phyloP scores from a whole-genome alignment of 2,797 vertebrate genomes.

The Squalus acanthias region DNA sequence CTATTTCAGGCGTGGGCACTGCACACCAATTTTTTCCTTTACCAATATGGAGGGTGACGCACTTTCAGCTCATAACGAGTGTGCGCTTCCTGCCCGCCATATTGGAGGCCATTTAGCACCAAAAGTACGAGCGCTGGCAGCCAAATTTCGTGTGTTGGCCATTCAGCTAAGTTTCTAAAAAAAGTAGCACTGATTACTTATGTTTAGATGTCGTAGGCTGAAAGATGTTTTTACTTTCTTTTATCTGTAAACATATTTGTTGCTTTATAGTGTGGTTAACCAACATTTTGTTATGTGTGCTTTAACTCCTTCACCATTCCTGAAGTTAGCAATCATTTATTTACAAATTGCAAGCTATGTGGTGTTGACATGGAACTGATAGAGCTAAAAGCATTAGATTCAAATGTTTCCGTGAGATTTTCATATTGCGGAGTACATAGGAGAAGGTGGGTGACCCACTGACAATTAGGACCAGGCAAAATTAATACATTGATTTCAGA shows the following conservation, averaged over 20 bases:
- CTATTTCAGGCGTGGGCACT: background rate
- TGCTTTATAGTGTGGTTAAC: background rate
- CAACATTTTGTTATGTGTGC: background rate
- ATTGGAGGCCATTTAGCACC: background rate
- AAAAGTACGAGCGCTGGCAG: background rate
- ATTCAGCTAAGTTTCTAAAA: background rate
- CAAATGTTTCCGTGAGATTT: background rate
- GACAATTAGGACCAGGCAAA: background rate
- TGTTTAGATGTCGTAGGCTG: background rate
- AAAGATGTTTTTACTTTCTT: background rate
- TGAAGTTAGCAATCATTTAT: background rate
- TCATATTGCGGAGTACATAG: background rate
- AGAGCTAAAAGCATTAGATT: background rate
- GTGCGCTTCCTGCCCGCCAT: background rate
- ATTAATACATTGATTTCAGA: too few relatives aligned
- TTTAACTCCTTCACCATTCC: background rate
- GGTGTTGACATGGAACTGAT: background rate
- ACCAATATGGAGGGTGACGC: background rate
- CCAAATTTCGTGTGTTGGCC: background rate
- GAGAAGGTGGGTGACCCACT: background rate
- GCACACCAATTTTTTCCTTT: background rate
- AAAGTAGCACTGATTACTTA: background rate
- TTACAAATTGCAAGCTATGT: background rate
- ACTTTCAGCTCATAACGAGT: background rate
- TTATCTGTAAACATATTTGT: slow-evolving; percentile 4